Conservation (phyloP, 2,113 vertebrate species). For the Xyliphius kryptos region DNA sequence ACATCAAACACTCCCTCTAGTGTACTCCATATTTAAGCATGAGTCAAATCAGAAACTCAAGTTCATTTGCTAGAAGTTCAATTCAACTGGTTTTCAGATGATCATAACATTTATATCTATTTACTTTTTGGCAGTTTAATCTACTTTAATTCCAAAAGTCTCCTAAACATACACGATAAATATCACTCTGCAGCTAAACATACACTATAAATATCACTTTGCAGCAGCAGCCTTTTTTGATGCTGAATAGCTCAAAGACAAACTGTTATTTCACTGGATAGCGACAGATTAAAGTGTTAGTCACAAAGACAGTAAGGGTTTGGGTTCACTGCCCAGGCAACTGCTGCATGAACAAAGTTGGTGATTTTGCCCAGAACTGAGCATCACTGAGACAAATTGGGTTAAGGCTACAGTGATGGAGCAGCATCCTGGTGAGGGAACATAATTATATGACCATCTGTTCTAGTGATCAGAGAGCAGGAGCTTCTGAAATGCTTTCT, state of each 20-base stretch:
- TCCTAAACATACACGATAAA: too few relatives aligned
- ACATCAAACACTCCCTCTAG: background rate
- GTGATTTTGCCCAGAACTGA: slow-evolving; percentile 27
- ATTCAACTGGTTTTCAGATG: too few relatives aligned
- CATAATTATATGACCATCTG: slow-evolving; percentile 42
- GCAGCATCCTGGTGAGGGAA: slow-evolving; percentile 29
- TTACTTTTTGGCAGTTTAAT: too few relatives aligned
- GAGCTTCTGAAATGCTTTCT: slow-evolving; percentile 24
- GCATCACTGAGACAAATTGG: slow-evolving; percentile 30
- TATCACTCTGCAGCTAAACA: too few relatives aligned
- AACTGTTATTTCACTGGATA: slow-evolving; percentile 15
- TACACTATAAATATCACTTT: background rate
- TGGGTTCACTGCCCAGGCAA: slow-evolving; percentile 25
- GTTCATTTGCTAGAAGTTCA: too few relatives aligned
- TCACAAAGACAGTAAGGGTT: slow-evolving; percentile 26
- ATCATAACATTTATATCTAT: too few relatives aligned
- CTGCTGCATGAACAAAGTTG: slow-evolving; percentile 28
- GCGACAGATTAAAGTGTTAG: slow-evolving; percentile 34
- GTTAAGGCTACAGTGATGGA: slow-evolving; percentile 32
- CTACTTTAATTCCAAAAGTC: too few relatives aligned
- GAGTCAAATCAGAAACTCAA: too few relatives aligned
- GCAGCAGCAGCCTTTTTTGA: background rate
- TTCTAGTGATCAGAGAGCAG: slow-evolving; percentile 32
- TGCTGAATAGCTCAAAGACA: slow-evolving; percentile 12
- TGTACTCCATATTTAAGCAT: too few relatives aligned